A percentile compares a stretch with the other conserved stretches of the same genome.
Evolutionary conservation across 1,140 invertebrate genomes (phyloP).

Genomic region (Macrosteles quadrilineatus): DNA sequence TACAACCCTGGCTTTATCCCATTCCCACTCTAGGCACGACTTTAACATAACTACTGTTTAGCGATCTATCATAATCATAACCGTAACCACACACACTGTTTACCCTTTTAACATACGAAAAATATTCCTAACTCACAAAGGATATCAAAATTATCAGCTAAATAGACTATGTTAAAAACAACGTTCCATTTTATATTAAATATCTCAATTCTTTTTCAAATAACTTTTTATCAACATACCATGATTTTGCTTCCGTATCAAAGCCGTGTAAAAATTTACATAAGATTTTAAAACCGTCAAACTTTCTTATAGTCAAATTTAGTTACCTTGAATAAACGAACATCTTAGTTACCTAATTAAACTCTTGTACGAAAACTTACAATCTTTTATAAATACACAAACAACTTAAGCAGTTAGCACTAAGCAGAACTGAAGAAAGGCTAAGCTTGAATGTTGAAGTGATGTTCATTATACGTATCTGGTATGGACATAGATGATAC

Average conservation of each 20-base stretch:
- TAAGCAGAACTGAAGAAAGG: not conserved
- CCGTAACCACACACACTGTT: not conserved
- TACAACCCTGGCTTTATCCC: constrained; percentile 2
- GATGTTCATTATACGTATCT: not conserved
- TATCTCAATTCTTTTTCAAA: not conserved
- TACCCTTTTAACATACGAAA: not conserved
- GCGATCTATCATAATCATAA: not conserved
- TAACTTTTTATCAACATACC: not conserved
- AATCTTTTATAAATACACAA: not conserved
- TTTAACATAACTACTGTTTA: constrained; percentile 9
- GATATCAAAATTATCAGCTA: not conserved
- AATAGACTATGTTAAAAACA: constrained; percentile 14
- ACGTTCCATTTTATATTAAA: constrained; percentile 6
- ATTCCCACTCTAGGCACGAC: not conserved
- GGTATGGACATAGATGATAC: constrained; percentile 11
- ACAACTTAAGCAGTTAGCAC: not conserved
- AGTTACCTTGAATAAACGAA: too few relatives aligned
- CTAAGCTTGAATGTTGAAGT: not conserved
- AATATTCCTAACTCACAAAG: not conserved
- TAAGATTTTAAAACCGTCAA: not conserved
- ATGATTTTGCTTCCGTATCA: not conserved
- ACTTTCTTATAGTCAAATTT: too few relatives aligned
- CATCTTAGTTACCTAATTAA: too few relatives aligned
- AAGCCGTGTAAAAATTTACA: not conserved
- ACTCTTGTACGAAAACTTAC: too few relatives aligned